Base-by-base conservation (phyloP, 2,797 vertebrate genomes). In the Chaunax sp. region DNA sequence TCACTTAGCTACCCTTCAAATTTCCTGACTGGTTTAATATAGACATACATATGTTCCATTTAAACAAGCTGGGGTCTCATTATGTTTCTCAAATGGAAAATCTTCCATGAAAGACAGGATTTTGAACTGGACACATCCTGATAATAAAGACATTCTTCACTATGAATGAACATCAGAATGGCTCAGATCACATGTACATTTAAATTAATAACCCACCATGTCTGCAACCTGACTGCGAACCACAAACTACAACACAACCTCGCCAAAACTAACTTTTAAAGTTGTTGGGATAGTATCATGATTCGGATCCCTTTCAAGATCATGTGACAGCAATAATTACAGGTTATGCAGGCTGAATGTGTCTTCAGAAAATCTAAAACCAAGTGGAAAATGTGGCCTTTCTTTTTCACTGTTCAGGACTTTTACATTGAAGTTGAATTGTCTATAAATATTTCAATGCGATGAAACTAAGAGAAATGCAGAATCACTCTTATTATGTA, bases 231-330 rank as follows among this genome's bases (percentile, higher is more conserved):
- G 81, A 77, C 83, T 72, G 66, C 69, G 64, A 81, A 86, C 83
- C 81, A 75, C 88, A 90, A 80, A 72, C 70, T 78, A 82, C 69
- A 77, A 75, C 49, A 52, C 26, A 44, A 33, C 37, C 20, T 25
- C 60, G 86, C 88, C 84, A 90, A 91, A 78, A 81, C 74, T 80
- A 88, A 90, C 87, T 65, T 70, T 79, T 70, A 78, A 73, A 66
- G 50, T 68, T 83, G 77, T 81, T 83, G 73, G 67, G 55, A 70
- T 87, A 80, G 72, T 86, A 87, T 86, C 73, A 60, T 70, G 75
- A 73, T 69, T 44, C n/a, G 73, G 51, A 23, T 70, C 47, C 63
- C 62, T 71, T 81, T 78, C n/a, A 61, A 81, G 69, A 82, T 86
- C 69, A 58, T 55, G 54, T 88, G 64, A 75, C 75, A 40, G 63